phyloP scores from a whole-genome alignment of 2,797 vertebrate genomes.

The Scarus forsteni region DNA sequence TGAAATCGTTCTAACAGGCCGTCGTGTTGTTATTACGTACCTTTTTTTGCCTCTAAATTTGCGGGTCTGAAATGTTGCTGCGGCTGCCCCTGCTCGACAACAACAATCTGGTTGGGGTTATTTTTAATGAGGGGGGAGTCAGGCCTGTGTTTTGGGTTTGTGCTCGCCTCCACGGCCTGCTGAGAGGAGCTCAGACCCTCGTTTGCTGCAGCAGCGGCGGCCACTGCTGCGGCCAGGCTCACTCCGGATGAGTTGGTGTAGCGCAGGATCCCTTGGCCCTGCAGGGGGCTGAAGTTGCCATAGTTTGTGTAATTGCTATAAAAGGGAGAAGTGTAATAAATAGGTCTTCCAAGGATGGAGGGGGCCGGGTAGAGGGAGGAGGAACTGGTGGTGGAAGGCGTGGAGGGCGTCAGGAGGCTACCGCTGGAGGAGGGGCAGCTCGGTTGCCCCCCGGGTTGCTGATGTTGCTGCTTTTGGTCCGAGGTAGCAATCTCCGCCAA shows the following conservation, averaged over 20 bases:
- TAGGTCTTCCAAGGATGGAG: conserved; percentile 95
- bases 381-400: conserved; percentile 83
- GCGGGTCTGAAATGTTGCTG: conserved; percentile 91
- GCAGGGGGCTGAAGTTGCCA: conserved; percentile 95
- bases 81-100: conserved; percentile 54
- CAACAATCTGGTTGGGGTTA: conserved; percentile 87
- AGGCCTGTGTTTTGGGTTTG: conserved; percentile 88
- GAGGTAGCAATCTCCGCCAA: conserved; percentile 98
- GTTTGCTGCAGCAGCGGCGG: conserved; percentile 78
- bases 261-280: conserved; percentile 95
- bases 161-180: conserved; percentile 80
- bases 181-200: conserved; percentile 84
- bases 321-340: conserved; percentile 99
- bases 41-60: conserved; percentile 95
- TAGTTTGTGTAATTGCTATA: conserved; percentile 99
- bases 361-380: conserved; percentile 90
- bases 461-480: conserved; percentile 89
- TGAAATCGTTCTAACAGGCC: conserved; percentile 13
- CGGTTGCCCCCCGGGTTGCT: conserved; percentile 80
- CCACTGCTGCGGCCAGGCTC: conserved; percentile 70
- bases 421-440: conserved; percentile 83
- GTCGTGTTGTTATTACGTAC: conserved; percentile 83
- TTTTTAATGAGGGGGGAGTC: conserved; percentile 91
- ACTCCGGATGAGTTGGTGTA: conserved; percentile 90
- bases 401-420: conserved; percentile 84